phyloP scores from a whole-genome alignment of 2,888 invertebrate species.

The Ethmia dodecea region DNA sequence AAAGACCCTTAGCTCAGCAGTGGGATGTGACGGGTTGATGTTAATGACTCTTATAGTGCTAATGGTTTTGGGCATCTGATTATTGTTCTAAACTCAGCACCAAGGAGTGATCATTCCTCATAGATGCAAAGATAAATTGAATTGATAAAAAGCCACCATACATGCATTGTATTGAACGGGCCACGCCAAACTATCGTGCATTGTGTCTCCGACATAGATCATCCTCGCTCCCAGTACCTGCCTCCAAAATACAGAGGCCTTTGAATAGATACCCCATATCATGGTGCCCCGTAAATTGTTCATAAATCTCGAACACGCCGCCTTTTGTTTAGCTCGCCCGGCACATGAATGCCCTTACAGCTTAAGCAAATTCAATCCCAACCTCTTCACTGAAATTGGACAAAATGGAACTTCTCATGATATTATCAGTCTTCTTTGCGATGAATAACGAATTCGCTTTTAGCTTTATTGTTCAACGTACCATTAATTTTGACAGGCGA shows the following conservation, averaged over 20 bases:
- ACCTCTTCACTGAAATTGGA: slow-evolving; percentile 38
- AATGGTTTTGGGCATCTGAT: too few relatives aligned
- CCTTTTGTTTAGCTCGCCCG: slow-evolving; percentile 61
- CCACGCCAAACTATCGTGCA: too few relatives aligned
- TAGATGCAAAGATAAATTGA: too few relatives aligned
- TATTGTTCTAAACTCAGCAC: too few relatives aligned
- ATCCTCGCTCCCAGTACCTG: slow-evolving; percentile 48
- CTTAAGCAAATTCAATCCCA: slow-evolving; percentile 36
- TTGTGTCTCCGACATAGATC: slow-evolving; percentile 44
- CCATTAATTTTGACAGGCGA: slow-evolving; percentile 4
- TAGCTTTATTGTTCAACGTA: slow-evolving; percentile 25
- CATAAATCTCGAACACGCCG: slow-evolving; percentile 64
- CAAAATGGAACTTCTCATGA: slow-evolving; percentile 22
- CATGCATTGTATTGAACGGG: too few relatives aligned
- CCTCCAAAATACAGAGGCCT: slow-evolving; percentile 48
- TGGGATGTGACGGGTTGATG: too few relatives aligned
- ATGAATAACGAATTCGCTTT: slow-evolving; percentile 30
- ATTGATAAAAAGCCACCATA: too few relatives aligned
- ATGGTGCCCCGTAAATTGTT: slow-evolving; percentile 67
- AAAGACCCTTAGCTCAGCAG: too few relatives aligned
- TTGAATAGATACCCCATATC: slow-evolving; percentile 69
- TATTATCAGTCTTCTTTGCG: slow-evolving; percentile 19
- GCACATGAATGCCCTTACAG: slow-evolving; percentile 42
- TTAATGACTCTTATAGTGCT: too few relatives aligned
- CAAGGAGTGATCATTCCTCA: too few relatives aligned